These are phyloP conservation scores for Hypocryptadius cinnamomeus DNA, from an alignment of 2,113 vertebrate genomes.

Conservation along the genomic window DNA sequence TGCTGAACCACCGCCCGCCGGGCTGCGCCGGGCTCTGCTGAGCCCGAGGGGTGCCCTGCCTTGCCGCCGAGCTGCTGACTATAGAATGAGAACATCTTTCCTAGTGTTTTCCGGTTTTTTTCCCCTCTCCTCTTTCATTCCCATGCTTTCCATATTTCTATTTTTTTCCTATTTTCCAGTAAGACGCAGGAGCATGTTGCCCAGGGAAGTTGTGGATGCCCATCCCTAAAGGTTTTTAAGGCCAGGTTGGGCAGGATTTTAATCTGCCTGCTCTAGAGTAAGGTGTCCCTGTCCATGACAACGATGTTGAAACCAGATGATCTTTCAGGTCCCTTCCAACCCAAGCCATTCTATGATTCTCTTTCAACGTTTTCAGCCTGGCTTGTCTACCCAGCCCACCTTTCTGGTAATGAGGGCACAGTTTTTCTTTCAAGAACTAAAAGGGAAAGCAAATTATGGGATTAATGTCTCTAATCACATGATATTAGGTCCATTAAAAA, in stretches of 20 bases:
- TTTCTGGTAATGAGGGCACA: neutral
- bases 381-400: neutral
- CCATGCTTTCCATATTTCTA: neutral
- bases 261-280: neutral
- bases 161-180: neutral
- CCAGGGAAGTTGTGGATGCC: neutral
- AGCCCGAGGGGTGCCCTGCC: neutral
- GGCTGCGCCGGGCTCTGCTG: neutral
- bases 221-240: neutral
- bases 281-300: neutral
- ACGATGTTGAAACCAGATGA: neutral
- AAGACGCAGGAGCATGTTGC: neutral
- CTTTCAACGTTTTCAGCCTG: neutral
- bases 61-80: fast-evolving
- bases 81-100: neutral
- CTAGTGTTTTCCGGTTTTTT: neutral
- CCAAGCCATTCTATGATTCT: neutral
- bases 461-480: neutral
- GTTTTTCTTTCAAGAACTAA: neutral
- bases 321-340: neutral
- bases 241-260: neutral
- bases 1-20: neutral
- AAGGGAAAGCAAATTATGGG: neutral
- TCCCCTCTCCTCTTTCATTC: too few species aligned
- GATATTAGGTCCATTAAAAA: neutral